These are phyloP conservation scores for Halichondria panicea DNA, from an alignment of 37 sponge, comb jelly and placozoan species.

Conservation along the genomic window DNA sequence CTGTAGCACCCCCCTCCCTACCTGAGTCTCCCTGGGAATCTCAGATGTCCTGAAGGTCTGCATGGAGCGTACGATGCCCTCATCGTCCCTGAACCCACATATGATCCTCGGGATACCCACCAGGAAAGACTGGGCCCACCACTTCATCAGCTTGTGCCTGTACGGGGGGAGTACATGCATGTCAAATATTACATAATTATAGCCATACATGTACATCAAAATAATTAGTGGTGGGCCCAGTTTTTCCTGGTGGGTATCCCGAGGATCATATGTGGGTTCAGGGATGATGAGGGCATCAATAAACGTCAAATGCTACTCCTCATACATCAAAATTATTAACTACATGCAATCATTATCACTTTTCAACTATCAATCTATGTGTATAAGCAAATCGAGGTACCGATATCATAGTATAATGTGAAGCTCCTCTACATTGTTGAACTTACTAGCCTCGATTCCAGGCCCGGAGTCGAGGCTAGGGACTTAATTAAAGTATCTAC, in stretches of 20 bases:
- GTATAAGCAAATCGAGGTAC: too few species aligned
- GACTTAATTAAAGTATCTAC: not conserved
- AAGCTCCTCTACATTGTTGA: too few species aligned
- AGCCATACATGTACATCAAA: too few species aligned
- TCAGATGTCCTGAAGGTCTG: conserved; percentile 75
- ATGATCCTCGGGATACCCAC: conserved; percentile 83
- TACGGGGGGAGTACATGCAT: not conserved
- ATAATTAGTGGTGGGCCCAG: conserved; percentile 94
- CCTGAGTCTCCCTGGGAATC: conserved; percentile 74
- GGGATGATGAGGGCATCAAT: conserved; percentile 86
- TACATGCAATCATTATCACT: too few species aligned
- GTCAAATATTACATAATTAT: too few species aligned
- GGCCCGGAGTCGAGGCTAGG: not conserved
- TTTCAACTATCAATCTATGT: too few species aligned
- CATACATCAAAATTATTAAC: too few species aligned
- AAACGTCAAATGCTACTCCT: too few species aligned
- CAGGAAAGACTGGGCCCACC: conserved; percentile 90
- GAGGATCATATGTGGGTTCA: conserved; percentile 79
- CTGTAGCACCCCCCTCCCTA: too few species aligned
- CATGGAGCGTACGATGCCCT: conserved; percentile 65
- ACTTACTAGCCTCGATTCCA: too few species aligned
- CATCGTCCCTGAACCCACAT: conserved; percentile 86
- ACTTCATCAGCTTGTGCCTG: conserved; percentile 72
- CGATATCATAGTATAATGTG: too few species aligned
- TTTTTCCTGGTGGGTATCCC: conserved; percentile 85